Conservation (phyloP, 92 coral and sea anemone genomes). For the Actinernus sp. region DNA sequence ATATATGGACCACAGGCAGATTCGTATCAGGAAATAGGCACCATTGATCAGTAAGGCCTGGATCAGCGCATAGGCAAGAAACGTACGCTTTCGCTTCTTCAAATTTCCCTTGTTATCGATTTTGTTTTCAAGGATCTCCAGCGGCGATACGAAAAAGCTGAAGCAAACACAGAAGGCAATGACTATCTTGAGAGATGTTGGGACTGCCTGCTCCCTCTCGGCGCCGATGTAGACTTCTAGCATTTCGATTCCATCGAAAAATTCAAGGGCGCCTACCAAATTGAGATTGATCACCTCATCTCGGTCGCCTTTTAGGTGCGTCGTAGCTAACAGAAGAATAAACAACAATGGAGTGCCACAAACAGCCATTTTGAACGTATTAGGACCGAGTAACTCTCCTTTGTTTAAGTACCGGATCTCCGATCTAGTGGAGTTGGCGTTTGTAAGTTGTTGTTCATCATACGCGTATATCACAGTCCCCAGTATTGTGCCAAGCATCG, state of each 20-base stretch:
- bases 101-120: not conserved
- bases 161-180: slow-evolving; percentile 1
- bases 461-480: slow-evolving; percentile 1
- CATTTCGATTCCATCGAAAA: slow-evolving; percentile 3
- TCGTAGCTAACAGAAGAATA: not conserved
- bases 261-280: not conserved
- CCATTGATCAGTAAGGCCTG: slow-evolving; percentile 2
- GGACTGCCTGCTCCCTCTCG: not conserved
- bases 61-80: not conserved
- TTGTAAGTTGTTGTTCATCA: not conserved
- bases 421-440: not conserved
- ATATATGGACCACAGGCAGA: not conserved
- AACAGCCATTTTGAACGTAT: not conserved
- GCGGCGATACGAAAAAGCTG: slow-evolving; percentile 3
- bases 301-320: not conserved
- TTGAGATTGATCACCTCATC: not conserved
- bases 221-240: not conserved
- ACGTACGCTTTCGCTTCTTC: not conserved
- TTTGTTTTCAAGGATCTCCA: not conserved
- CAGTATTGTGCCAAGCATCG: not conserved
- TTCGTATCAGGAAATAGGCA: not conserved
- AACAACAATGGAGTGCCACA: not conserved
- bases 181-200: not conserved
- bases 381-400: not conserved
- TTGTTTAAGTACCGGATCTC: not conserved